A percentile compares a stretch with the other conserved stretches of the same genome.
Conservation (phyloP, 2,113 vertebrate species). For the Trogon melanurus region DNA sequence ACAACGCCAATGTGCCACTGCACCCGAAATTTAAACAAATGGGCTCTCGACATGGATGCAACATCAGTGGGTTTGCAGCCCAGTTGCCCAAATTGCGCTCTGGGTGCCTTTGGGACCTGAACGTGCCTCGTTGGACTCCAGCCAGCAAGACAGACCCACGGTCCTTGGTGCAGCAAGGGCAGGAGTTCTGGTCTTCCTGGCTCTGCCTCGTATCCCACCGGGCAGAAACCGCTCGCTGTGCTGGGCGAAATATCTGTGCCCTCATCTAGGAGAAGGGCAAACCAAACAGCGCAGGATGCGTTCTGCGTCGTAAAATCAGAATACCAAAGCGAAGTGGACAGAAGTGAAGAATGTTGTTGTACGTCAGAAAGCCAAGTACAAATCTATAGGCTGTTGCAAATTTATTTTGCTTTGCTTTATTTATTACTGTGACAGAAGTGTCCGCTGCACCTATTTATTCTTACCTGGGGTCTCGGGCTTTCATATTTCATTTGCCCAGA, state of each 20-base stretch:
- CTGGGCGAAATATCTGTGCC: not conserved
- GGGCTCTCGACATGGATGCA: not conserved
- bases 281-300: not conserved
- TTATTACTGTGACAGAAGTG: conserved; percentile 11
- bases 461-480: conserved; percentile 11
- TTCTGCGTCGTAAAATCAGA: not conserved
- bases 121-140: not conserved
- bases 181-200: not conserved
- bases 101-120: not conserved
- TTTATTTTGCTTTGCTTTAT: conserved; percentile 1
- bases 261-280: not conserved
- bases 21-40: not conserved
- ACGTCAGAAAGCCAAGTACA: not conserved
- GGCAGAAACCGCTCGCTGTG: not conserved
- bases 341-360: not conserved
- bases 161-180: not conserved
- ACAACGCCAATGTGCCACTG: not conserved
- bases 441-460: conserved; percentile 22
- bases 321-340: not conserved
- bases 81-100: not conserved
- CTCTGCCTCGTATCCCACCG: not conserved
- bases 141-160: not conserved
- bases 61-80: not conserved
- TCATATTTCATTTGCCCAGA: conserved; percentile 28
- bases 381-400: not conserved